Conservation (phyloP, 2,888 invertebrate species). For the Teinopalpus imperialis region DNA sequence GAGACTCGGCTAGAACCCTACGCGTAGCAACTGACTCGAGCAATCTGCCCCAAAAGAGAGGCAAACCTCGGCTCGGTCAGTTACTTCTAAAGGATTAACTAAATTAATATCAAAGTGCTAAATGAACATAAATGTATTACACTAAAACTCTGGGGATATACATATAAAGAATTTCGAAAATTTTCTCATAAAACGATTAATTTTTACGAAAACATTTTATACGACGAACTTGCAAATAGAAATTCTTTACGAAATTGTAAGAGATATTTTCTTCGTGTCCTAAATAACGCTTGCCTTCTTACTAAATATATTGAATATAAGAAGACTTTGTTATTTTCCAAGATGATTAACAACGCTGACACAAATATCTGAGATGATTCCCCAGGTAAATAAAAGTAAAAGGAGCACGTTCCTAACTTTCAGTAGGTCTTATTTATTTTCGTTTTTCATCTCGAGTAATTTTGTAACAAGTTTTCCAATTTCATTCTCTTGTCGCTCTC, state of each 20-base stretch:
- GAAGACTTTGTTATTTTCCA: slow-evolving; percentile 15
- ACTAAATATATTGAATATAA: background rate
- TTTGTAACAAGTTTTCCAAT: slow-evolving; percentile 81
- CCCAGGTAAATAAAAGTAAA: slow-evolving; percentile 42
- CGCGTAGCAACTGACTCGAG: too few species aligned
- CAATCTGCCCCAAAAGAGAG: too few species aligned
- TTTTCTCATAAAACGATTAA: too few species aligned
- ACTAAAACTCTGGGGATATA: too few species aligned
- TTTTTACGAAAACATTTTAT: too few species aligned
- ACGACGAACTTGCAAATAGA: too few species aligned
- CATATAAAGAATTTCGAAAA: too few species aligned
- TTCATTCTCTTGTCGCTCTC: slow-evolving; percentile 78
- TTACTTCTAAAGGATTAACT: too few species aligned
- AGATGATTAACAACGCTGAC: slow-evolving; percentile 25
- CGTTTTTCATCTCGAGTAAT: slow-evolving; percentile 71
- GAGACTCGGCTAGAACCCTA: too few species aligned
- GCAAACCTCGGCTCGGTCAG: too few species aligned
- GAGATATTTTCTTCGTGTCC: background rate
- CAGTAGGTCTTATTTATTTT: slow-evolving; percentile 69
- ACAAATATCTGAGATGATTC: slow-evolving; percentile 38
- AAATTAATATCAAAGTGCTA: too few species aligned
- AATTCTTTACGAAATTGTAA: background rate
- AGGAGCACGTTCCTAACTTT: slow-evolving; percentile 58
- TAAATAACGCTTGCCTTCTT: slow-evolving; percentile 4
- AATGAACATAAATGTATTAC: too few species aligned